A percentile compares a stretch with the other conserved stretches of the same genome.
These are phyloP conservation scores for Ophion costatus DNA, from an alignment of 2,888 invertebrate genomes.

Conservation along the genomic window DNA sequence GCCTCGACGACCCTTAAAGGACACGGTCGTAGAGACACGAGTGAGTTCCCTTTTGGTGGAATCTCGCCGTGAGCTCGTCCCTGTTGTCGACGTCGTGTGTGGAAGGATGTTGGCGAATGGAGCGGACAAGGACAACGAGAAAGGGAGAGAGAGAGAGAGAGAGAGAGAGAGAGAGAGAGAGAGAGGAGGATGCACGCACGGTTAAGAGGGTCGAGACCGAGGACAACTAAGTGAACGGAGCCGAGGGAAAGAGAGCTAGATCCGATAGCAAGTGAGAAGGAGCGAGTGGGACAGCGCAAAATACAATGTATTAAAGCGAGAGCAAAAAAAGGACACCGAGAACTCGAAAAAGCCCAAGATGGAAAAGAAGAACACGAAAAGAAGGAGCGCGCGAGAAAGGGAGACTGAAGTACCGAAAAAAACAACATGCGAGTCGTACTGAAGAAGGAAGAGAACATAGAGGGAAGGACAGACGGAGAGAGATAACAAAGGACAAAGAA, in stretches of 20 bases:
- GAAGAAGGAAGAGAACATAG: background rate
- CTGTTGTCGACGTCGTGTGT: conserved; percentile 39
- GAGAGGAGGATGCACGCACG: conserved; percentile 43
- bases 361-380: conserved; percentile 15
- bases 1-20: conserved; percentile 57
- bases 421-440: background rate
- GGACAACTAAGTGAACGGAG: conserved; percentile 52
- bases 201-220: conserved; percentile 37
- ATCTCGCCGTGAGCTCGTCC: conserved; percentile 52
- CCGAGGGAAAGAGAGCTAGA: conserved; percentile 31
- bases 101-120: conserved; percentile 52
- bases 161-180: background rate
- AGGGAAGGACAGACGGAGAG: background rate
- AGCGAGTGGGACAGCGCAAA: conserved; percentile 25
- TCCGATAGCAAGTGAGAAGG: conserved; percentile 39
- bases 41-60: conserved; percentile 58
- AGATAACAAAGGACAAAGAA: background rate
- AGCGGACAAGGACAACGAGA: conserved; percentile 31
- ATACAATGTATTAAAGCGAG: conserved; percentile 41
- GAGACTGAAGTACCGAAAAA: conserved; percentile 1
- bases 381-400: conserved; percentile 4
- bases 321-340: conserved; percentile 35
- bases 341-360: conserved; percentile 23
- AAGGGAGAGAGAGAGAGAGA: background rate
- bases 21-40: conserved; percentile 49